These are phyloP conservation scores for Neosalanx taihuensis DNA, from an alignment of 2,797 vertebrate species.

Conservation along the genomic window DNA sequence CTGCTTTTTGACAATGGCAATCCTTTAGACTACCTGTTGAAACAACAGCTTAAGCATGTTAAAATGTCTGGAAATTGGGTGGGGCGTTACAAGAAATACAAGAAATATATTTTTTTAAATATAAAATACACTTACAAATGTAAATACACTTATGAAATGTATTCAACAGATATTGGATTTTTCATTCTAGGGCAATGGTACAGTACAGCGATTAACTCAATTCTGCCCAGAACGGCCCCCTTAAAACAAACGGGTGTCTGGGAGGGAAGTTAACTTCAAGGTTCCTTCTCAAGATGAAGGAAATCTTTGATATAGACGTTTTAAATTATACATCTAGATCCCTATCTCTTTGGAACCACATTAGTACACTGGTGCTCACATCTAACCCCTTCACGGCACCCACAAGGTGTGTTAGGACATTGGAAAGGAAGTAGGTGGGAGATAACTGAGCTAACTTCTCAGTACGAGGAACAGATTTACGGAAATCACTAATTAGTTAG, in stretches of 20 bases:
- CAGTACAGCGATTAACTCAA: slow-evolving; percentile 9
- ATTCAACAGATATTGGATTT: slow-evolving; percentile 19
- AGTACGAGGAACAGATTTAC: neutral
- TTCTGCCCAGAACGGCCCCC: slow-evolving; percentile 20
- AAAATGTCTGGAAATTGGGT: neutral
- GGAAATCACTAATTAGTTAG: neutral
- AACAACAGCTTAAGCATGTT: slow-evolving; percentile 32
- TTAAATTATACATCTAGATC: slow-evolving; percentile 51
- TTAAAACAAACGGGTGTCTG: slow-evolving; percentile 17
- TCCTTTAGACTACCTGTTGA: slow-evolving; percentile 41
- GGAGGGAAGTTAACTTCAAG: slow-evolving; percentile 6
- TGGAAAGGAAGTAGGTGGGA: neutral
- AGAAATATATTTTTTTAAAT: neutral
- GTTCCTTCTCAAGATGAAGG: slow-evolving; percentile 38
- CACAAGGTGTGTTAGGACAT: neutral
- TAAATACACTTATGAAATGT: neutral
- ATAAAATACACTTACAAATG: no score
- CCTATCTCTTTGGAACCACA: slow-evolving; percentile 38
- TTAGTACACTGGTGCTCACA: neutral
- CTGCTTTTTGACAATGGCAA: slow-evolving; percentile 35
- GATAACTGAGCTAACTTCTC: neutral
- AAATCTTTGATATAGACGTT: slow-evolving; percentile 45
- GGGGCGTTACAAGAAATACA: no score
- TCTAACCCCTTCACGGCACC: no score
- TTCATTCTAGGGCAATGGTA: slow-evolving; percentile 16